A percentile compares a stretch with the other conserved stretches of the same genome.
These are phyloP conservation scores for Temnopleurus reevesii DNA, from an alignment of 53 echinoderm and acorn worm genomes.

Conservation along the genomic window DNA sequence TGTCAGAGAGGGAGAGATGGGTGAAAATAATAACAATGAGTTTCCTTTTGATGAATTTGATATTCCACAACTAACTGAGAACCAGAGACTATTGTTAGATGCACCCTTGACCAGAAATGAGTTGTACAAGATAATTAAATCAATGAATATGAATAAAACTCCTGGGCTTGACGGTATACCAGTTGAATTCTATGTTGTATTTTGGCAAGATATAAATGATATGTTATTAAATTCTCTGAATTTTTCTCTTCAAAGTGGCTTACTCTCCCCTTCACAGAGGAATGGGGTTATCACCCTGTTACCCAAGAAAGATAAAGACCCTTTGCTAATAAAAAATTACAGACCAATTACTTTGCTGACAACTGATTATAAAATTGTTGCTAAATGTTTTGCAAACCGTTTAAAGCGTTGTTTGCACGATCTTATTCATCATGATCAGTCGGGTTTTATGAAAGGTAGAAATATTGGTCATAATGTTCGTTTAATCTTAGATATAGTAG, in stretches of 20 bases:
- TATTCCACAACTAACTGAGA: not conserved
- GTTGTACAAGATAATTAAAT: not conserved
- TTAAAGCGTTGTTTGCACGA: too few species aligned
- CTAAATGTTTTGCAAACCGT: too few species aligned
- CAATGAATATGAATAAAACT: not conserved
- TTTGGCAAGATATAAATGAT: not conserved
- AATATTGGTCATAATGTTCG: not conserved
- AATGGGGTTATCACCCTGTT: not conserved
- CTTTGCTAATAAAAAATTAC: too few species aligned
- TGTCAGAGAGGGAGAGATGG: not conserved
- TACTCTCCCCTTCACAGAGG: not conserved
- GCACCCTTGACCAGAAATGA: not conserved
- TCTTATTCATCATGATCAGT: not conserved
- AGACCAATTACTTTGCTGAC: too few species aligned
- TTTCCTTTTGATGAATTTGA: not conserved
- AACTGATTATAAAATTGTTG: too few species aligned
- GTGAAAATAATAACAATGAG: too few species aligned
- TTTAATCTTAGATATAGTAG: not conserved
- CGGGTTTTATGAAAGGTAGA: not conserved
- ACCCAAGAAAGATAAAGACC: not conserved
- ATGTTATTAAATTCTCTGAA: not conserved
- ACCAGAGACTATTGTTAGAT: not conserved
- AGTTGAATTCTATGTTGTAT: not conserved
- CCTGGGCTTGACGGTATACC: not conserved
- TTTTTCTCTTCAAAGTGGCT: not conserved